Evolutionary conservation across 2,888 invertebrate species (phyloP).

Genomic region (Lottia scabra): DNA sequence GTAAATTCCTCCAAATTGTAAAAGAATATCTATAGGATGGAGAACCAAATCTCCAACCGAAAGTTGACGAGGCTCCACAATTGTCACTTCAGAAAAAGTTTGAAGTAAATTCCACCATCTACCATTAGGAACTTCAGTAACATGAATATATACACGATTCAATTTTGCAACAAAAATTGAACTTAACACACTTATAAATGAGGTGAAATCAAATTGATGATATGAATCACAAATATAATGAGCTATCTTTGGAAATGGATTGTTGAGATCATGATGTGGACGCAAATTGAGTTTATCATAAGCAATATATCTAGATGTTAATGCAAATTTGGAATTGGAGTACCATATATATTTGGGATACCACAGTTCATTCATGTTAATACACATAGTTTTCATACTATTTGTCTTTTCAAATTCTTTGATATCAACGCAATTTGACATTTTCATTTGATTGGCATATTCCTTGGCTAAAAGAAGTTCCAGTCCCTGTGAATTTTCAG

Average conservation of each 20-base stretch:
- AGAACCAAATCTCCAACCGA: constrained; percentile 12
- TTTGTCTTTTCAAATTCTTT: constrained; percentile 7
- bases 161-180: constrained; percentile 28
- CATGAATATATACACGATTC: constrained; percentile 26
- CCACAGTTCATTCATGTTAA: constrained; percentile 4
- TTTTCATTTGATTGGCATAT: constrained; percentile 8
- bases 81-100: constrained; percentile 8
- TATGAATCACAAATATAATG: constrained; percentile 25
- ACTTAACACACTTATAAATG: constrained; percentile 28
- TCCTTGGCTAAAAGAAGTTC: constrained; percentile 11
- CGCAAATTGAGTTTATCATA: constrained; percentile 14
- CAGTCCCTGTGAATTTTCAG: constrained; percentile 9
- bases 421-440: constrained; percentile 16
- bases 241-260: constrained; percentile 16
- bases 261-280: background rate
- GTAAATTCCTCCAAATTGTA: constrained; percentile 30
- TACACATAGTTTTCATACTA: constrained; percentile 15
- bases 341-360: constrained; percentile 26
- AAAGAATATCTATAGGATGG: constrained; percentile 25
- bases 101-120: constrained; percentile 26
- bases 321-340: constrained; percentile 12
- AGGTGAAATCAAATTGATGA: constrained; percentile 16
- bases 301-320: constrained; percentile 14
- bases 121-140: constrained; percentile 20
- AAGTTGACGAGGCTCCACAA: background rate